Evolutionary conservation across 2,113 vertebrate genomes (phyloP).

Genomic region (Microcebus tavaratra): DNA sequence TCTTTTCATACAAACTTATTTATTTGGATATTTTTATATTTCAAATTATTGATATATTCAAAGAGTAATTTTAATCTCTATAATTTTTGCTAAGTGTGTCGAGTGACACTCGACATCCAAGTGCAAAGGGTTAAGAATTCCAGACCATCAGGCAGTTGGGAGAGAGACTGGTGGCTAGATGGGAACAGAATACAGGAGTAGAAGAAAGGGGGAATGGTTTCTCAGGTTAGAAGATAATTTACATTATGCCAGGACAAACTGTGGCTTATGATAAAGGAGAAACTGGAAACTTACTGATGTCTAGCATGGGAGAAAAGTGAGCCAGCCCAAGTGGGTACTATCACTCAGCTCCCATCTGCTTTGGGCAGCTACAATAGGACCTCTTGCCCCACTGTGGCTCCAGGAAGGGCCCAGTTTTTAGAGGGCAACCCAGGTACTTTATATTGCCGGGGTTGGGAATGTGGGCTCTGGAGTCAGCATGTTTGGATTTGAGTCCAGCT

Average conservation of each 20-base stretch:
- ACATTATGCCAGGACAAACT: not conserved
- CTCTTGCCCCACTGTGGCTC: not conserved
- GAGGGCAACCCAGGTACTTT: not conserved
- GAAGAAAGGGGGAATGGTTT: not conserved
- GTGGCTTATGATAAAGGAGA: not conserved
- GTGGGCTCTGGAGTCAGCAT: not conserved
- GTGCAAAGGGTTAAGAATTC: not conserved
- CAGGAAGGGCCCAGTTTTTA: not conserved
- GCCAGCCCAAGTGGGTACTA: not conserved
- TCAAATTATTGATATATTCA: too few species aligned
- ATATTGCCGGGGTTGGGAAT: not conserved
- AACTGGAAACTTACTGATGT: not conserved
- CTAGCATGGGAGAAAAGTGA: not conserved
- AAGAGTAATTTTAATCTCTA: too few species aligned
- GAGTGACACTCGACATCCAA: too few species aligned
- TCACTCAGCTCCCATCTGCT: not conserved
- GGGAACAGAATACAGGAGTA: not conserved
- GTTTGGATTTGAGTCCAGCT: not conserved
- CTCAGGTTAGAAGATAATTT: not conserved
- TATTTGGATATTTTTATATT: too few species aligned
- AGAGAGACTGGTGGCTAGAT: not conserved
- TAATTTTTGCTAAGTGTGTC: too few species aligned
- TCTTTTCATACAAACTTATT: too few species aligned
- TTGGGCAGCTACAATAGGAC: not conserved
- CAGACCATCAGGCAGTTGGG: not conserved